Evolutionary conservation across 2,113 vertebrate genomes (phyloP).

Genomic region (Megaleporinus macrocephalus): DNA sequence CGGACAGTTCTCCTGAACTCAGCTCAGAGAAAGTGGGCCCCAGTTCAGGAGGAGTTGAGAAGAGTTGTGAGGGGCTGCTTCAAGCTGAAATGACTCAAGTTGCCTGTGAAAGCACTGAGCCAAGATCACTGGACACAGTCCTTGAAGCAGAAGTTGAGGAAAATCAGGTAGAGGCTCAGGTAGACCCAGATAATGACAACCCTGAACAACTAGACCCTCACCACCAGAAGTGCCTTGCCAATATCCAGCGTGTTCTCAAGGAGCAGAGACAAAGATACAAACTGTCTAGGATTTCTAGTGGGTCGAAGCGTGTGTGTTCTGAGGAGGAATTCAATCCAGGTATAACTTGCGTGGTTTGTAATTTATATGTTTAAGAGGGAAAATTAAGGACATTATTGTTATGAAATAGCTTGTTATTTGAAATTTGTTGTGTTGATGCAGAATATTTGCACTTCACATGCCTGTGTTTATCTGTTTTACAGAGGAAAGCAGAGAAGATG

Average conservation of each 20-base stretch:
- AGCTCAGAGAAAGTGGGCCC: slow-evolving; percentile 31
- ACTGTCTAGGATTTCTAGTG: slow-evolving; percentile 82
- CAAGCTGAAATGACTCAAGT: neutral
- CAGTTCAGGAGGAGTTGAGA: slow-evolving; percentile 2
- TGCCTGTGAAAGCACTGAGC: slow-evolving; percentile 42
- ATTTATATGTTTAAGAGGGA: neutral
- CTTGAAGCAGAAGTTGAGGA: slow-evolving; percentile 52
- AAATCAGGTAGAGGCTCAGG: slow-evolving; percentile 46
- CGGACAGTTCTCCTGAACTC: slow-evolving; percentile 53
- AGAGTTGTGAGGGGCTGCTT: neutral
- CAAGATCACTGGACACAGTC: slow-evolving; percentile 59
- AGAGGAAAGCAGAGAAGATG: slow-evolving; percentile 86
- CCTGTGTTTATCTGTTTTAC: slow-evolving; percentile 69
- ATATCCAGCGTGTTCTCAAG: slow-evolving; percentile 90
- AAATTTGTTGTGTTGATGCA: too few species aligned
- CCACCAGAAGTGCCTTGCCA: slow-evolving; percentile 90
- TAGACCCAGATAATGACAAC: slow-evolving; percentile 63
- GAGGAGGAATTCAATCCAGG: slow-evolving; percentile 86
- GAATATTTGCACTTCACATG: neutral
- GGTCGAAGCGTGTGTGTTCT: slow-evolving; percentile 81
- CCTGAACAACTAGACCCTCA: slow-evolving; percentile 63
- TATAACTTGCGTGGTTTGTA: slow-evolving; percentile 66
- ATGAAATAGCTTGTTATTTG: too few species aligned
- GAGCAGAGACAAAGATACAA: slow-evolving; percentile 87
- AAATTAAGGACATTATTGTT: too few species aligned